Percentiles rank a stretch among this genome's conserved stretches.
These are phyloP conservation scores for Tuberolachnus salignus DNA, from an alignment of 2,888 invertebrate species.

Conservation along the genomic window DNA sequence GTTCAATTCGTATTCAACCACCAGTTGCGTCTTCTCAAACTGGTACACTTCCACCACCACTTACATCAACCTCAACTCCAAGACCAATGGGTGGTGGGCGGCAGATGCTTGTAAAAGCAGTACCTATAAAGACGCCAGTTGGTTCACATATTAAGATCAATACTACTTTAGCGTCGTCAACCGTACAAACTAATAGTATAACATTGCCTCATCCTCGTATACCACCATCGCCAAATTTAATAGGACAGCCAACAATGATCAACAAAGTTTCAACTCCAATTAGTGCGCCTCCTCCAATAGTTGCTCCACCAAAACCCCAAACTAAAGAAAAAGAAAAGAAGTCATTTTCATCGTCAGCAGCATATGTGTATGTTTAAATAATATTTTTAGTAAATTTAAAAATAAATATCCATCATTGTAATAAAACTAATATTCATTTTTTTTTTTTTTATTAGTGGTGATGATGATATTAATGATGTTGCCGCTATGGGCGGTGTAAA, in stretches of 20 bases:
- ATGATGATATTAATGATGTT: constrained; percentile 87
- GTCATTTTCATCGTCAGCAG: constrained; percentile 67
- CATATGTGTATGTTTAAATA: constrained; percentile 56
- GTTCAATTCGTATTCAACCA: constrained; percentile 61
- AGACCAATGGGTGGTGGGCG: constrained; percentile 61
- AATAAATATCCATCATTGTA: neutral
- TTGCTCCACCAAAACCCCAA: constrained; percentile 63
- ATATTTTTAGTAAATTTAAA: neutral
- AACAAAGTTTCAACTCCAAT: constrained; percentile 41
- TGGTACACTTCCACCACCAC: constrained; percentile 57
- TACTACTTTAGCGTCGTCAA: constrained; percentile 22
- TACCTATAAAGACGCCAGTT: constrained; percentile 60
- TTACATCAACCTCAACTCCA: constrained; percentile 46
- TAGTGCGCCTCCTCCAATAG: constrained; percentile 30
- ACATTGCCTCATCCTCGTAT: constrained; percentile 46
- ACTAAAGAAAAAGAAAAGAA: constrained; percentile 81
- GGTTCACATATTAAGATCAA: constrained; percentile 46
- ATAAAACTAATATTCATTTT: neutral
- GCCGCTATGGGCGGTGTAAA: constrained; percentile 99
- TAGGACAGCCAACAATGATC: constrained; percentile 42
- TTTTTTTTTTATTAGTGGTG: constrained; percentile 59
- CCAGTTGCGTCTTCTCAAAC: constrained; percentile 62
- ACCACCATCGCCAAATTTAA: constrained; percentile 36
- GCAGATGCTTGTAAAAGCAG: constrained; percentile 61
- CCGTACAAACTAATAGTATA: constrained; percentile 50